These are phyloP conservation scores for Tenthredo notha DNA, from an alignment of 2,888 invertebrate genomes.

Conservation along the genomic window DNA sequence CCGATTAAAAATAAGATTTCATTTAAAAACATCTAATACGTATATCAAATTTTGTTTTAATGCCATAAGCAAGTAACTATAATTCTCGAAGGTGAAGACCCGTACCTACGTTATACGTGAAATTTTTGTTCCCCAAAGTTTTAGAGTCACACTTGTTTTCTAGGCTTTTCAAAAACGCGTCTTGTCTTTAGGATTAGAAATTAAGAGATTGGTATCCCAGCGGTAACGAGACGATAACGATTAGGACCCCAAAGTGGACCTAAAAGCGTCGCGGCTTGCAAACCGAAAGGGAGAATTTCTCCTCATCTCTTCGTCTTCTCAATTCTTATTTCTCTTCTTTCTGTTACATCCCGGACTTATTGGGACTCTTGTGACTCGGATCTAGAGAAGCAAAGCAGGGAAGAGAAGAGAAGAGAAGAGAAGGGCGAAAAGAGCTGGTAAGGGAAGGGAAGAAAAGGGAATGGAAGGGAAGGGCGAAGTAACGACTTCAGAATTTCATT, in stretches of 20 bases:
- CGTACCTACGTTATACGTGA: neutral
- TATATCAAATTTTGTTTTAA: neutral
- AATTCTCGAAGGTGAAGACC: neutral
- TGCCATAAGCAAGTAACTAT: neutral
- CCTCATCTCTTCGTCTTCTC: neutral
- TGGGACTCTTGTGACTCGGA: neutral
- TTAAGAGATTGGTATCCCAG: conserved; percentile 44
- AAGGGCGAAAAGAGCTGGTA: conserved; percentile 72
- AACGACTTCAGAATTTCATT: conserved; percentile 79
- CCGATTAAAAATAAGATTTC: neutral
- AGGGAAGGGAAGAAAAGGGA: neutral
- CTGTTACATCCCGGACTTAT: neutral
- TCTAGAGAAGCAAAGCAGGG: neutral
- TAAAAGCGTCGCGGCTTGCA: conserved; percentile 7
- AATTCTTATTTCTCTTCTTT: neutral
- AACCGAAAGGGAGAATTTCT: neutral
- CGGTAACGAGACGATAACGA: conserved; percentile 48
- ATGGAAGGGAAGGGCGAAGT: conserved; percentile 73
- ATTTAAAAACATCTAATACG: neutral
- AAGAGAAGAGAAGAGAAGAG: conserved; percentile 61
- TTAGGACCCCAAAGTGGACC: conserved; percentile 44
- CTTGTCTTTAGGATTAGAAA: conserved; percentile 27
- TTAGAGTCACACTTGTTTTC: neutral
- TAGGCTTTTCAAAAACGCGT: neutral
- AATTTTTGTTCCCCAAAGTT: neutral